Conservation (phyloP, 2,113 vertebrate species). For the Cavia porcellus region DNA sequence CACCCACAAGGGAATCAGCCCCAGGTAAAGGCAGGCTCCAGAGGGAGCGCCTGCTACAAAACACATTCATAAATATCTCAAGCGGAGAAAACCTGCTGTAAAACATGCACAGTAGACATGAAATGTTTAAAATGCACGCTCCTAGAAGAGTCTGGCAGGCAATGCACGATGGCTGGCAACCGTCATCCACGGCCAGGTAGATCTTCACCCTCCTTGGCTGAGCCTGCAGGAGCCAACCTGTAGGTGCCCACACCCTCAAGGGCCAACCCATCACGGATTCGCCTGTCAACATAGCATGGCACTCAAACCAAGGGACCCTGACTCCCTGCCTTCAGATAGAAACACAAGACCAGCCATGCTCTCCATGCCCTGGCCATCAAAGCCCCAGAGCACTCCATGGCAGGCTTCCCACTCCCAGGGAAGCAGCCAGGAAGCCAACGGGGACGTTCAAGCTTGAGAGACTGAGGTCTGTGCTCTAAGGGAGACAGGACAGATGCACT, state of each 20-base stretch:
- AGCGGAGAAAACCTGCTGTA: background rate
- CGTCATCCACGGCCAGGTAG: background rate
- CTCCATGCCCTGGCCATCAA: accelerated
- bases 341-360: background rate
- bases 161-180: accelerated
- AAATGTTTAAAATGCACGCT: background rate
- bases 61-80: accelerated
- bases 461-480: background rate
- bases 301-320: background rate
- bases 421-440: background rate
- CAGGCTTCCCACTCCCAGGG: no score
- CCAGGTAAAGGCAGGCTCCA: background rate
- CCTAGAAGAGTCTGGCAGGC: background rate
- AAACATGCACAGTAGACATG: accelerated
- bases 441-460: background rate
- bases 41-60: accelerated
- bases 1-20: background rate
- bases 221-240: background rate
- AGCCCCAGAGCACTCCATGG: accelerated
- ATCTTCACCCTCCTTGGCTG: background rate
- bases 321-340: background rate
- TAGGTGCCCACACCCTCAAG: background rate
- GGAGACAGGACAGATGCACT: background rate
- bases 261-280: no score
- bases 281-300: background rate